Evolutionary conservation across 2,797 vertebrate genomes (phyloP).

Genomic region (Parambassis ranga): DNA sequence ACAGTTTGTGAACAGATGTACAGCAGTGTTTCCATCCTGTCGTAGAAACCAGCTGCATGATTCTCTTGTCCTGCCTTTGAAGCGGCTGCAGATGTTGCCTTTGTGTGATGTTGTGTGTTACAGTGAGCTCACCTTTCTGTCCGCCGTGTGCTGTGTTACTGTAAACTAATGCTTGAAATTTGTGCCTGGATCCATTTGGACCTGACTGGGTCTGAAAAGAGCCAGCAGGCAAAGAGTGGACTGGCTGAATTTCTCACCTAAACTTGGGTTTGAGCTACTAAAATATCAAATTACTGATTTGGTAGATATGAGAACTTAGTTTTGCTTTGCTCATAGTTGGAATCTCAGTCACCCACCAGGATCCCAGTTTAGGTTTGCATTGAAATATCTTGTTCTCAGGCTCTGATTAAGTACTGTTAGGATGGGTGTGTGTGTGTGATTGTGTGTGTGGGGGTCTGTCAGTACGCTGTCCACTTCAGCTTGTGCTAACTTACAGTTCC

Average conservation of each 20-base stretch:
- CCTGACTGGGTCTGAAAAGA: constrained; percentile 28
- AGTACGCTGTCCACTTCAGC: background rate
- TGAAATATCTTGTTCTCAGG: constrained; percentile 5
- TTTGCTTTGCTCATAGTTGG: background rate
- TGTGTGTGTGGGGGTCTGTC: constrained; percentile 24
- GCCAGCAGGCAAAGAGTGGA: constrained; percentile 18
- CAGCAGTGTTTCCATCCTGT: too few species aligned
- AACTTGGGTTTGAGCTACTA: constrained; percentile 38
- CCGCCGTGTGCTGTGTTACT: constrained; percentile 3
- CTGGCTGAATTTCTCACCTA: constrained; percentile 48
- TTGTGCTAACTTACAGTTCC: constrained; percentile 58
- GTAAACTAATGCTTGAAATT: constrained; percentile 41
- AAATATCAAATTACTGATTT: background rate
- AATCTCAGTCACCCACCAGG: background rate
- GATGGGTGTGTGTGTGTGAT: constrained; percentile 23
- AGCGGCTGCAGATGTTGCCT: constrained; percentile 28
- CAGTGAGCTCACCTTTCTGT: constrained; percentile 42
- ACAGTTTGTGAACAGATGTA: too few species aligned
- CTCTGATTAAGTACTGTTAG: constrained; percentile 29
- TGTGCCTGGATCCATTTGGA: constrained; percentile 38
- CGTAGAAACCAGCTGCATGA: constrained; percentile 47
- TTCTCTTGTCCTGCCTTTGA: constrained; percentile 19
- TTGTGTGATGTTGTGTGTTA: too few species aligned
- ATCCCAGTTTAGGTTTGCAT: constrained; percentile 51
- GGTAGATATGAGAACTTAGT: background rate